Evolutionary conservation across 2,888 invertebrate genomes (phyloP).

Genomic region (Erebia palarica): DNA sequence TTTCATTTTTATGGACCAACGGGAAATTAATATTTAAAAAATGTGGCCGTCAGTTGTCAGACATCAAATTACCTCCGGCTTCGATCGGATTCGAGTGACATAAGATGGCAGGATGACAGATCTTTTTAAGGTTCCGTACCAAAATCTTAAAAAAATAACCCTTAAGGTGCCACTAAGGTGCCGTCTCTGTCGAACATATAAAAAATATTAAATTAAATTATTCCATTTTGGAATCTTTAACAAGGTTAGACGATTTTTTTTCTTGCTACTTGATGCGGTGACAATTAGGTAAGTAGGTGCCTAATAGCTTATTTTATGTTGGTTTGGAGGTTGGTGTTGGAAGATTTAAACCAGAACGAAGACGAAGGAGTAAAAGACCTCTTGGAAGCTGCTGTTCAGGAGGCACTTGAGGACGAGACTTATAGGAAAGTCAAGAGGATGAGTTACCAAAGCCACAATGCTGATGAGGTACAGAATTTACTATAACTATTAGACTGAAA

Average conservation of each 20-base stretch:
- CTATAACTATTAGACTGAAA: too few species aligned
- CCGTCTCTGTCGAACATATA: too few species aligned
- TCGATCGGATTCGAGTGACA: constrained; percentile 5
- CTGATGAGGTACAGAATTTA: constrained; percentile 81
- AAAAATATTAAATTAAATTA: too few species aligned
- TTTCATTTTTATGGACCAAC: background rate
- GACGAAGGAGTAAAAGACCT: constrained; percentile 82
- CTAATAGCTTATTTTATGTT: background rate
- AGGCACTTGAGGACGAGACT: constrained; percentile 86
- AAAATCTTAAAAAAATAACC: too few species aligned
- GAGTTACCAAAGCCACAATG: constrained; percentile 87
- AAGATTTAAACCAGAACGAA: constrained; percentile 65
- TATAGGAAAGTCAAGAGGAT: constrained; percentile 87
- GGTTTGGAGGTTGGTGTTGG: constrained; percentile 67
- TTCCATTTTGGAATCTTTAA: too few species aligned
- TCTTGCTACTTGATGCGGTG: background rate
- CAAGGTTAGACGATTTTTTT: too few species aligned
- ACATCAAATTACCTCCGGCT: background rate
- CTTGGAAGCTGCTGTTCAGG: constrained; percentile 85
- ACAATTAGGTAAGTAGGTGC: background rate
- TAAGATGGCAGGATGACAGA: background rate
- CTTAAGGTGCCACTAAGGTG: too few species aligned
- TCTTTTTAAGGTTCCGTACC: too few species aligned
- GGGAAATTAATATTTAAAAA: constrained; percentile 1
- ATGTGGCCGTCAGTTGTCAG: background rate